Evolutionary conservation across 2,113 vertebrate genomes (phyloP), one percentile per base, ranked within the genome.

Genomic region (Lophura nycthemera): DNA sequence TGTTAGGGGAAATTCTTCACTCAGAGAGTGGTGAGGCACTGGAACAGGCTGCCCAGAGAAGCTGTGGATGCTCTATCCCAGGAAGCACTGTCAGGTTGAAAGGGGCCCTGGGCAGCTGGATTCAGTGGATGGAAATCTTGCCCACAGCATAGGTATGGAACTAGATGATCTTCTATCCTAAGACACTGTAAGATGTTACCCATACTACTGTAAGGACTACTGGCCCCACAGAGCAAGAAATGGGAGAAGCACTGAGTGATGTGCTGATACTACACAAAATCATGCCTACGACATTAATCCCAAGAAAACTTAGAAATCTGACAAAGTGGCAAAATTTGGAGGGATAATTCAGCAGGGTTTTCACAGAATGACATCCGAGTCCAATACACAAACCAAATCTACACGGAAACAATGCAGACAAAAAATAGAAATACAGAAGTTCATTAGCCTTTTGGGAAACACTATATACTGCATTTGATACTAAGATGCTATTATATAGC

Each of bases 191-290:
- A 24, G 47, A 48, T 48, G 47, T 24, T 48, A 48, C 47, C 21
- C 21, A 48, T 24, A 56, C 11, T 16, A 30, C 17, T 30, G 11
- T 3, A 6, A n/a, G 27, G 8, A 73, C 10, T 0, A 1, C 24
- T 36, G 17, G 11, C 74, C 10, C 18, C 43, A 47, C 0, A 30
- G 10, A 84, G 57, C 7, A 73, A 43, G 24, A 92, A 61, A 13
- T 10, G 2, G 5, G 12, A 81, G 21, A 73, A 78, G 42, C 45
- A 36, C 0, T 29, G 5, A 50, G 50, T 38, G 65, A 77, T 3
- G 5, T 66, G 61, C 12, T 12, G 22, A 48, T 5, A 34, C 40
- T 89, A 82, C 11, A 30, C 25, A 92, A 93, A 78, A 84, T 38
- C n/a, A 56, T 5, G 25, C 4, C 2, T 59, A 32, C 30, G 22